A percentile compares a stretch with the other conserved stretches of the same genome.
Conservation (phyloP, 2,113 vertebrate genomes). For the Holacanthus passer region DNA sequence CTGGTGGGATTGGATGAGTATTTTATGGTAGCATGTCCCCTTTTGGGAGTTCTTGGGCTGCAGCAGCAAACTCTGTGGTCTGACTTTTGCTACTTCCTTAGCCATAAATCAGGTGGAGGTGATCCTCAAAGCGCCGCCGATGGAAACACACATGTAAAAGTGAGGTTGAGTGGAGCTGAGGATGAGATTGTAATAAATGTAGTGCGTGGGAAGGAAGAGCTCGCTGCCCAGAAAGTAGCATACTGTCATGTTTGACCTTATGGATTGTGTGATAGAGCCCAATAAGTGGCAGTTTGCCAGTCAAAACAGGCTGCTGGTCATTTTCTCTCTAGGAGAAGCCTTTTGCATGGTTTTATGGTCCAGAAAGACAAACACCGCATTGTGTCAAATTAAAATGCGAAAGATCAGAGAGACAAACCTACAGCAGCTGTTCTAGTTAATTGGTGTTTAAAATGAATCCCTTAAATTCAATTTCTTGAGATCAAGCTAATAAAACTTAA, state of each 20-base stretch:
- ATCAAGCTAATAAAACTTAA: constrained; percentile 30
- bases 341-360: constrained; percentile 18
- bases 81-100: constrained; percentile 60
- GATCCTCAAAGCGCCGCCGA: constrained; percentile 49
- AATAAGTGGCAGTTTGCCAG: constrained; percentile 24
- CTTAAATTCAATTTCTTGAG: constrained; percentile 31
- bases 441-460: constrained; percentile 16
- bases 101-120: constrained; percentile 71
- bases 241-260: constrained; percentile 50
- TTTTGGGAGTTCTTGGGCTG: constrained; percentile 58
- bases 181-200: constrained; percentile 39
- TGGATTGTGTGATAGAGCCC: constrained; percentile 40
- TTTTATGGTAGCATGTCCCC: constrained; percentile 38
- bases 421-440: constrained; percentile 13
- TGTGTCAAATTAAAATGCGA: background rate
- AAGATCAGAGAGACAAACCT: constrained; percentile 6
- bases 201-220: constrained; percentile 11
- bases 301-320: constrained; percentile 34
- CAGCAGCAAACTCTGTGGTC: constrained; percentile 43
- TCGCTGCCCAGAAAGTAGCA: constrained; percentile 41
- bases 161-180: constrained; percentile 47
- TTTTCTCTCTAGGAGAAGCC: constrained; percentile 17
- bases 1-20: constrained; percentile 38
- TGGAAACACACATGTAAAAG: constrained; percentile 71
- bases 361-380: background rate